Conservation (phyloP, 1,140 invertebrate species). For the Hestina assimilis region DNA sequence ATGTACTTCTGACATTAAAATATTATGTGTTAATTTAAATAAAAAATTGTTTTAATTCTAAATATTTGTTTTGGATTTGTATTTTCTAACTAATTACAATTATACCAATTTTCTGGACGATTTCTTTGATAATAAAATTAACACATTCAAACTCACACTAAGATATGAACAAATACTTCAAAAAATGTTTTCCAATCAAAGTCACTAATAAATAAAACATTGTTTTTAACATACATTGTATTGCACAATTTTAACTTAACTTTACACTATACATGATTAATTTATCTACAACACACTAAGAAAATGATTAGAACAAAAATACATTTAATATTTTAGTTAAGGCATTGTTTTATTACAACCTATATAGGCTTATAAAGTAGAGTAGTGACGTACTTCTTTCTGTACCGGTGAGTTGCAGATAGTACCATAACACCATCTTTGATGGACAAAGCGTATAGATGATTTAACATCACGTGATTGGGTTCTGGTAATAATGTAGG, state of each 20-base stretch:
- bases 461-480: slow-evolving; percentile 99
- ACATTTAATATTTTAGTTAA: slow-evolving; percentile 11
- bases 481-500: slow-evolving; percentile 98
- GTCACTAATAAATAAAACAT: slow-evolving; percentile 6
- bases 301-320: slow-evolving; percentile 8
- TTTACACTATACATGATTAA: slow-evolving; percentile 8
- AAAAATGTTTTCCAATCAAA: no score
- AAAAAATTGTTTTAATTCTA: no score
- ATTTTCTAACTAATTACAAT: no score
- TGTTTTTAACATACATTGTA: slow-evolving; percentile 4
- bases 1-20: no score
- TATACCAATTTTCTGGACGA: no score
- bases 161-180: no score
- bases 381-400: slow-evolving; percentile 99
- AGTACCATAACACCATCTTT: slow-evolving; percentile 99
- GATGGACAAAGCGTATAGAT: slow-evolving; percentile 99
- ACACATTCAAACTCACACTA: no score
- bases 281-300: slow-evolving; percentile 19
- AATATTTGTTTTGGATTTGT: no score
- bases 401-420: slow-evolving; percentile 97
- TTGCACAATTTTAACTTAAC: slow-evolving; percentile 18
- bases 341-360: slow-evolving; percentile 31
- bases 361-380: slow-evolving; percentile 99
- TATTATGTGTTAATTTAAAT: no score
- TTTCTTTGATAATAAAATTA: no score